Evolutionary conservation across 1,140 invertebrate species (phyloP), one percentile per base, ranked within the genome.

Genomic region (Elymnias hypermnestra): DNA sequence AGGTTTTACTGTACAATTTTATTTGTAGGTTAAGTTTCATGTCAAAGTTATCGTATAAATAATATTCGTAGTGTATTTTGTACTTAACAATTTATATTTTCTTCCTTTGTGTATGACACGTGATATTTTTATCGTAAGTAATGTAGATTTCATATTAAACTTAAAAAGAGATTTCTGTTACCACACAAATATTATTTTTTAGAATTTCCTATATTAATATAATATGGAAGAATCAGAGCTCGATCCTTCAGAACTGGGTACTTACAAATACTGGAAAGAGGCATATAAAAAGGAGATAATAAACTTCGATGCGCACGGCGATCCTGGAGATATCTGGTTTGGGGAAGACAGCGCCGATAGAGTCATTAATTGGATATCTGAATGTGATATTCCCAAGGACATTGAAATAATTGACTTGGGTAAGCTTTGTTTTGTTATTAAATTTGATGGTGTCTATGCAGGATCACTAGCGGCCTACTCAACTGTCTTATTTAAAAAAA

Each of bases 301-400:
- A 18, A 96, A 97, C 79, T 98, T 93, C 72, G 87, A 92, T 36
- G 90, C 91, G 48, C 90, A 94, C 73, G 95, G 95, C 2, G 96
- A 98, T 73, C 89, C 94, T 7, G 97, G 97, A 3, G 96, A 98
- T 73, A 89, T 97, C 23, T 98, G 96, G 96, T 98, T 98, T 73
- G 96, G 96, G 5, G 92, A 94, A 76, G 92, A 92, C 38, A 93
- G 92, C 48, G 91, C 94, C 22, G 82, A 90, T 25, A 89, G 94
- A 57, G 87, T 97, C 10, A 85, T 95, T 0, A 88, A 89, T 65
- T 97, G 89, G 90, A 84, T 91, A 5, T 63, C 87, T 15, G 73
- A 73, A 25, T 67, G 75, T 23, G 58, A 53, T 5, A 58, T 88
- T 1, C 51, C 64, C 5, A 82, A 87, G 64, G 52, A 79, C 2